A percentile compares a stretch with the other conserved stretches of the same genome.
Conservation (phyloP, 2,797 vertebrate species). For the Spinibarbus caldwelli region DNA sequence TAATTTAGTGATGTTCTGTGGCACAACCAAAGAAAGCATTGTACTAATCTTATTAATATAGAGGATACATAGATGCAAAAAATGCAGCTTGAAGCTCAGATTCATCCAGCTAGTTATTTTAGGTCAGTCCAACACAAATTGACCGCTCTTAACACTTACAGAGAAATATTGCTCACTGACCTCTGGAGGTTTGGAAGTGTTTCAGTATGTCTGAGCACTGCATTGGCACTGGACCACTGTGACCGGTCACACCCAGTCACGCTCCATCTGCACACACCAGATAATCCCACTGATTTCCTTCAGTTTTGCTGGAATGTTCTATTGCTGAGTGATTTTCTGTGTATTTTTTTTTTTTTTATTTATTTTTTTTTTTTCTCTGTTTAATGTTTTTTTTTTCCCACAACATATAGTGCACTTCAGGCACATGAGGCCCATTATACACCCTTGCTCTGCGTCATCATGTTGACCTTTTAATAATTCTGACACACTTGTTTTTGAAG, state of each 20-base stretch:
- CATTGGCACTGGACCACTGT: slow-evolving; percentile 26
- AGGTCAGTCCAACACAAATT: not conserved
- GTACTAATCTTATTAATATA: not conserved
- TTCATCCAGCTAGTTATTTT: not conserved
- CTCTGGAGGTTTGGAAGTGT: slow-evolving; percentile 41
- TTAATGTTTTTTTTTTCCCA: not conserved
- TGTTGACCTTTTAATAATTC: slow-evolving; percentile 10
- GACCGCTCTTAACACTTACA: not conserved
- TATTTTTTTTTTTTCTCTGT: not conserved
- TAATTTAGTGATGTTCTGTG: no score
- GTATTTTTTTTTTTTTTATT: no score
- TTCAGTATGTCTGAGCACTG: slow-evolving; percentile 34
- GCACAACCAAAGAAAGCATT: not conserved
- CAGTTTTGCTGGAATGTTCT: slow-evolving; percentile 36
- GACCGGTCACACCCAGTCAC: slow-evolving; percentile 21
- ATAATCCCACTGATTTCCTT: slow-evolving; percentile 63
- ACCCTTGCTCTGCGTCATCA: not conserved
- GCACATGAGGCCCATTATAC: not conserved
- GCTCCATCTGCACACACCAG: slow-evolving; percentile 52
- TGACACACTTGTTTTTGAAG: not conserved
- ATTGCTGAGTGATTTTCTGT: not conserved
- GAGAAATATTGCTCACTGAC: slow-evolving; percentile 17
- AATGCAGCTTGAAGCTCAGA: not conserved
- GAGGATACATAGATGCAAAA: not conserved
- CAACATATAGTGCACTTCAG: not conserved